A percentile compares a stretch with the other conserved stretches of the same genome.
These are phyloP conservation scores for Microctenopoma stevenorrisi DNA, from an alignment of 2,797 vertebrate genomes.

Conservation along the genomic window DNA sequence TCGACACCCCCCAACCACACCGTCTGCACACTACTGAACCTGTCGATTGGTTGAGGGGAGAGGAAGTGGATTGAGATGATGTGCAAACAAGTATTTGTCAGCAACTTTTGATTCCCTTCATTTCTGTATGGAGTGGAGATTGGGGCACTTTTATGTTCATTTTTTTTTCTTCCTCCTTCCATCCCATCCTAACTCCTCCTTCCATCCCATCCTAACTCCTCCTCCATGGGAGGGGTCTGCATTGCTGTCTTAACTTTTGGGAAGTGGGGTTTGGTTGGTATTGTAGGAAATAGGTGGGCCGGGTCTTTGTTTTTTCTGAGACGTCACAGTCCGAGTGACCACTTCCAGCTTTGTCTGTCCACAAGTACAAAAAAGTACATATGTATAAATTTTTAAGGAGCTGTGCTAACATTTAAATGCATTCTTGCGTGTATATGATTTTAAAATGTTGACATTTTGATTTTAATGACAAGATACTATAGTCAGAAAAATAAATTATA, in stretches of 20 bases:
- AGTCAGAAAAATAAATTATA: constrained; percentile 85
- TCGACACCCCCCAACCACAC: constrained; percentile 40
- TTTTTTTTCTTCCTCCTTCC: constrained; percentile 16
- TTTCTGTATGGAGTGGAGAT: constrained; percentile 60
- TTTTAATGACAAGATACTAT: constrained; percentile 88
- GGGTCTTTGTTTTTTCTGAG: constrained; percentile 61
- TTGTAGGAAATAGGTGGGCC: constrained; percentile 55
- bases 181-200: constrained; percentile 39
- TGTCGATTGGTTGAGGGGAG: constrained; percentile 57
- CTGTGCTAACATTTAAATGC: constrained; percentile 93
- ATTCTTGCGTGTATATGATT: constrained; percentile 95
- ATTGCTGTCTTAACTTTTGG: constrained; percentile 73
- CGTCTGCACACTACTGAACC: constrained; percentile 73
- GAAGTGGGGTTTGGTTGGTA: constrained; percentile 65
- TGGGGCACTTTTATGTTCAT: constrained; percentile 56
- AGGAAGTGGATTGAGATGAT: constrained; percentile 58
- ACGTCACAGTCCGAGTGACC: constrained; percentile 76
- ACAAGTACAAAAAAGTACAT: constrained; percentile 87
- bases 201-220: constrained; percentile 36
- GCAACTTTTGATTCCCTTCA: constrained; percentile 41
- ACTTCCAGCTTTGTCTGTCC: constrained; percentile 87
- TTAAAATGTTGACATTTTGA: constrained; percentile 95
- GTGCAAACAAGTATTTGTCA: constrained; percentile 69
- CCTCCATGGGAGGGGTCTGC: constrained; percentile 42
- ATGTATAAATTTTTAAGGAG: constrained; percentile 96